These are phyloP conservation scores for Yponomeuta cagnagella DNA, from an alignment of 2,888 invertebrate species.

Conservation along the genomic window DNA sequence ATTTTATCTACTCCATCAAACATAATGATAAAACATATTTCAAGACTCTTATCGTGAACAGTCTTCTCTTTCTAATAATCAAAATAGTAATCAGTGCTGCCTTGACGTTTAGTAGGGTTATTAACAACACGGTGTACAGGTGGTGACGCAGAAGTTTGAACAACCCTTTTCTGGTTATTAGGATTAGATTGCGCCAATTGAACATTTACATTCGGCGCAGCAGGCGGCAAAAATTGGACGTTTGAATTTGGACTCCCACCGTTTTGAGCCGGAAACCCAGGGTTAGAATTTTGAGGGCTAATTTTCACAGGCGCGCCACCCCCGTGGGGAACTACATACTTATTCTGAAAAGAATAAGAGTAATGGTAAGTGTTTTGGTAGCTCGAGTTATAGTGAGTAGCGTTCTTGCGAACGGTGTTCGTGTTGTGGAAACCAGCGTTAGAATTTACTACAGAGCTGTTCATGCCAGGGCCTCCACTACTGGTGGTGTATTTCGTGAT, in stretches of 20 bases:
- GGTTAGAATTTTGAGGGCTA: constrained; percentile 16
- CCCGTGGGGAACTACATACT: not conserved
- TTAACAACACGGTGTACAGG: not conserved
- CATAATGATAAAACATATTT: not conserved
- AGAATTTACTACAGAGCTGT: not conserved
- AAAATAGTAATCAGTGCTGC: not conserved
- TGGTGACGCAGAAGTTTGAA: not conserved
- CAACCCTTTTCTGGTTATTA: not conserved
- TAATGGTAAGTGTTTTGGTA: not conserved
- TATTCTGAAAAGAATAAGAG: not conserved
- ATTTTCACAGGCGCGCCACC: not conserved
- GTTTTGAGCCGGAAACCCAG: constrained; percentile 3
- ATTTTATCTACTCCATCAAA: too few relatives aligned
- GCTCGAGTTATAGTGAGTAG: not conserved
- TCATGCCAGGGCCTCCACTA: not conserved
- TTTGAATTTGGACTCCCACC: constrained; percentile 27
- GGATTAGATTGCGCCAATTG: not conserved
- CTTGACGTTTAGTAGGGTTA: not conserved
- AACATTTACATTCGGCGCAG: not conserved
- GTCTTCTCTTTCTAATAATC: not conserved
- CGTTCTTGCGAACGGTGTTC: not conserved
- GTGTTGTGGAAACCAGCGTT: not conserved
- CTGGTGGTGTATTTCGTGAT: too few relatives aligned
- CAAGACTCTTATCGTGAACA: not conserved
- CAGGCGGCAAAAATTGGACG: not conserved